Percentiles rank a stretch among this genome's conserved stretches.
Conservation (phyloP, 1,140 invertebrate genomes). For the Ceratina japonica region DNA sequence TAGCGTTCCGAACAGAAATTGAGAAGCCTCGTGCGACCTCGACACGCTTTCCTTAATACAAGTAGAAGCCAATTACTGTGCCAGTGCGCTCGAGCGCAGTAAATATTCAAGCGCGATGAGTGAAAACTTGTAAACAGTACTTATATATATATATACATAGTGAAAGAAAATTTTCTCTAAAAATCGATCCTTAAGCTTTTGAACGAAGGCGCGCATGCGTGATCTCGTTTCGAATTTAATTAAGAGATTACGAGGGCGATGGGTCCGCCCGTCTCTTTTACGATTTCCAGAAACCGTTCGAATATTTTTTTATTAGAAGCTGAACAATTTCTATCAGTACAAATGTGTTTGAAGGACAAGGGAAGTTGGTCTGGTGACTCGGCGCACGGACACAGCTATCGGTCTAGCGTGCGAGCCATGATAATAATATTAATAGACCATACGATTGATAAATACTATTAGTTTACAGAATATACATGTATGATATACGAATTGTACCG, state of each 20-base stretch:
- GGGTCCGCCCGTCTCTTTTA: not conserved
- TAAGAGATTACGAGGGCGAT: not conserved
- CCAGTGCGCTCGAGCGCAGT: conserved; percentile 43
- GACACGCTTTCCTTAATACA: conserved; percentile 60
- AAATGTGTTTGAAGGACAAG: not conserved
- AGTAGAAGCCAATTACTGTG: conserved; percentile 58
- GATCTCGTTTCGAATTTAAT: not conserved
- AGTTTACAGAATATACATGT: conserved; percentile 48
- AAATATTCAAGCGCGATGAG: conserved; percentile 5
- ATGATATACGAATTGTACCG: conserved; percentile 57
- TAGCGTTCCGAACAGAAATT: conserved; percentile 46
- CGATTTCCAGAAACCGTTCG: not conserved
- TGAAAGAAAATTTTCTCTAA: conserved; percentile 6
- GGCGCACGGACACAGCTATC: conserved; percentile 45
- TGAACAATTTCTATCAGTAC: conserved; percentile 15
- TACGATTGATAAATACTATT: conserved; percentile 63
- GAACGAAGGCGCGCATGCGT: not conserved
- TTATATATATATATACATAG: not conserved
- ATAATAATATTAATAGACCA: conserved; percentile 62
- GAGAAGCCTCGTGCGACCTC: conserved; percentile 67
- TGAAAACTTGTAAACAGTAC: no score
- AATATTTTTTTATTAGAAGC: not conserved
- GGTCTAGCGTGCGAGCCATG: conserved; percentile 53
- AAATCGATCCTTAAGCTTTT: not conserved
- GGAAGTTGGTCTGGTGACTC: not conserved